Conservation (phyloP, 2,888 invertebrate species). For the Lasius platythorax region DNA sequence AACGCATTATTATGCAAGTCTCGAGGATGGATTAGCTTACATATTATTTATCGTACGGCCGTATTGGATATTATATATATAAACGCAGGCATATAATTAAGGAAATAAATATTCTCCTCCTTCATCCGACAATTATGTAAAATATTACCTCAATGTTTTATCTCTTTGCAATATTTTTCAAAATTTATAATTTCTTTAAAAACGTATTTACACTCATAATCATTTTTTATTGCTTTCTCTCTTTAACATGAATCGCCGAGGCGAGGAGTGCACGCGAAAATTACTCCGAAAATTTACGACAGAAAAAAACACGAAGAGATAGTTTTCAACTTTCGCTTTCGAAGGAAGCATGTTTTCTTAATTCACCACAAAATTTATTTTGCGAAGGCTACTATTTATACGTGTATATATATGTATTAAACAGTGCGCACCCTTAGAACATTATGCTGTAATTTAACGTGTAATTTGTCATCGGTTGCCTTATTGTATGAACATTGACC, state of each 20-base stretch:
- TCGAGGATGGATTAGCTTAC: not conserved
- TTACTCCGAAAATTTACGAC: constrained; percentile 3
- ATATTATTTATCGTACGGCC: constrained; percentile 20
- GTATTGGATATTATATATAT: not conserved
- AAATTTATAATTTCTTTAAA: not conserved
- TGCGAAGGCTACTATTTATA: not conserved
- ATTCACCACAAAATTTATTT: not conserved
- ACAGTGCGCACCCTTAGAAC: not conserved
- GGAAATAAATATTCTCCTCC: not conserved
- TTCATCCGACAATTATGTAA: not conserved
- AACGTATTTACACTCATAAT: not conserved
- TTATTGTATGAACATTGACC: constrained; percentile 16
- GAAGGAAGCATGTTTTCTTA: not conserved
- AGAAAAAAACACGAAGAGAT: not conserved
- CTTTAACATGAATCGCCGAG: not conserved
- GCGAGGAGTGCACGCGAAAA: not conserved
- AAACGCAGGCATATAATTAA: not conserved
- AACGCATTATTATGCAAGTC: constrained; percentile 43
- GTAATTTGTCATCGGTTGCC: not conserved
- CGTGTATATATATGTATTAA: not conserved
- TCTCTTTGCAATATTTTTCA: not conserved
- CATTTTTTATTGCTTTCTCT: not conserved
- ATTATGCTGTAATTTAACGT: not conserved
- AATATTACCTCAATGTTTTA: not conserved
- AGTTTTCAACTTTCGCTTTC: not conserved